Evolutionary conservation across 2,797 vertebrate genomes (phyloP), one percentile per base, ranked within the genome.

Genomic region (Heterohyrax brucei): DNA sequence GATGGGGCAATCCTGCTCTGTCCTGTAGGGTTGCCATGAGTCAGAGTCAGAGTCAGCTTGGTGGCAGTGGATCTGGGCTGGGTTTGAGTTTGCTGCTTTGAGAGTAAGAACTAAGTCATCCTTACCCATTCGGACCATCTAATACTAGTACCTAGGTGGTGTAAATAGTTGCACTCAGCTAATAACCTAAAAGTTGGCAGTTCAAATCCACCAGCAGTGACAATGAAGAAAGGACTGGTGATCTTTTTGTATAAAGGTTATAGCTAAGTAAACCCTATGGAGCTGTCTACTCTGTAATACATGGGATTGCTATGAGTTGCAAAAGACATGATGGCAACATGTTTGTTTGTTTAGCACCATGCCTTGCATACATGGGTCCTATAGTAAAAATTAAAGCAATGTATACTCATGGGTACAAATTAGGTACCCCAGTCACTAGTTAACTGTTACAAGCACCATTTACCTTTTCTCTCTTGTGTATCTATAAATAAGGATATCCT

Each of bases 401-500:
- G 75, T 78, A 30, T 39, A 75, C n/a, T 96, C 72, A 61, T 61
- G 28, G 75, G n/a, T 80, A 61, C 1, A 24, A 79, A 75, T 56
- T 66, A 87, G 93, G 10, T 53, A 59, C 10, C 77, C 24, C 22
- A 87, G 73, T 72, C 59, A 77, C 8, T 56, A 26, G 56, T 82
- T 59, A 85, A 87, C 50, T 19, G 1, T 50, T 76, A 56, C 7
- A 80, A 72, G 9, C 8, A 70, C 19, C n/a, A 75, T 21, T 64
- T 92, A 64, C 64, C 16, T 64, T 83, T 81, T 78, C 28, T 28
- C 26, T 19, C 50, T 3, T 61, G 4, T 28, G 39, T 16, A 48
- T 82, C 39, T 86, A 28, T 82, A 86, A 77, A 86, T 24, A 79
- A 93, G 48, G 14, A 48, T 75, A 81, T 68, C 18, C 64, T 96